Base-by-base conservation (phyloP, 2,797 vertebrate genomes). In the Calcarius lapponicus region DNA sequence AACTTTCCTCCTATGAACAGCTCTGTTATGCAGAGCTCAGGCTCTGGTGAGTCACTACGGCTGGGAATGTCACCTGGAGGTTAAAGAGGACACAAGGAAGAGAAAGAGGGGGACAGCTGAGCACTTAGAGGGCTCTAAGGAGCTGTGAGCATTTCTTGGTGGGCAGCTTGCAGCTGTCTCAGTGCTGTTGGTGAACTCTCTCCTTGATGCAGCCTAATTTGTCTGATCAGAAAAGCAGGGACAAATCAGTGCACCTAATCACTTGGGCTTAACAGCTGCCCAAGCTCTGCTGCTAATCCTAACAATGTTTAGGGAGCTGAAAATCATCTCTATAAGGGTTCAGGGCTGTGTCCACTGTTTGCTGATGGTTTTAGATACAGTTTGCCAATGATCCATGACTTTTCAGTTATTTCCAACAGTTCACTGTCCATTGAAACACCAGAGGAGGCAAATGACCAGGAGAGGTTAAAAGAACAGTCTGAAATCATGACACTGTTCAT, bases 131-230 rank as follows among this genome's bases (percentile, higher is more conserved):
- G 54, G 69, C 11, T 21, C 12, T 15, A 48, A 2, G 3, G 54
- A 69, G 67, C 58, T 60, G 20, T 10, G 60, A 53, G 72, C 43
- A 51, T 45, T 40, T 86, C 72, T 25, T 32, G 61, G 25, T 18
- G 53, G 57, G 62, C n/a, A 84, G 53, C 32, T 53, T 57, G 34
- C 58, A 80, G 62, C 10, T 25, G 40, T n/a, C 40, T 42, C 38
- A 14, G 31, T 15, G 45, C 64, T 5, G 0, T 0, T 43, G 32
- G 47, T 36, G 22, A 75, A 43, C 28, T 57, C 0, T 0, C 18
- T 60, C 50, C 53, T 45, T 18, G 13, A 6, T 4, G 13, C 10
- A 81, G 51, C 21, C 47, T n/a, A 8, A 74, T 64, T 61, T 36
- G 16, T 9, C 50, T 47, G 7, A 83, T 34, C 42, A 67, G 42